Conservation (phyloP, 2,888 invertebrate species). For the Macaria notata region DNA sequence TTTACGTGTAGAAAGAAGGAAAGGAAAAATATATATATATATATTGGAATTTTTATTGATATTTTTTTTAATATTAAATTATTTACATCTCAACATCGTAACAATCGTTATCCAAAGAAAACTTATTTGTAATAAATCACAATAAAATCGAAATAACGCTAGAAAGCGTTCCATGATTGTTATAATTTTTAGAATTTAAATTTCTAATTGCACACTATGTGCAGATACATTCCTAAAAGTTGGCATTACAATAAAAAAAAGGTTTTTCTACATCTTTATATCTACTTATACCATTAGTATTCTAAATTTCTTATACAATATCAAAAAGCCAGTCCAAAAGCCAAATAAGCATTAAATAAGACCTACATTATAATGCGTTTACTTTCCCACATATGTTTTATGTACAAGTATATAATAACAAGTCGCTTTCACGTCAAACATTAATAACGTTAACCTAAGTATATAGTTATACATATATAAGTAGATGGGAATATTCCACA, state of each 20-base stretch:
- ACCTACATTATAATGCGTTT: conserved; percentile 80
- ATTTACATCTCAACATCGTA: conserved; percentile 68
- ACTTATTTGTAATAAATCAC: conserved; percentile 70
- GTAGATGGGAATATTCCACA: conserved; percentile 32
- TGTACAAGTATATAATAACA: conserved; percentile 60
- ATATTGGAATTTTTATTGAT: conserved; percentile 69
- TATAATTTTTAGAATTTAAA: conserved; percentile 57
- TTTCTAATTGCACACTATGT: conserved; percentile 37
- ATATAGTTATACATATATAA: not conserved
- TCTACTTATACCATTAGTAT: conserved; percentile 58
- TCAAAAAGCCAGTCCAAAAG: conserved; percentile 76
- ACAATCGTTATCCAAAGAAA: conserved; percentile 61
- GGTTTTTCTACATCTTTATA: conserved; percentile 45
- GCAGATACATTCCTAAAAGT: conserved; percentile 18
- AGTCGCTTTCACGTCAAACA: conserved; percentile 27
- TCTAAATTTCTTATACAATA: conserved; percentile 57
- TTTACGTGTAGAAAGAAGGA: no score
- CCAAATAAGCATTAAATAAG: conserved; percentile 69
- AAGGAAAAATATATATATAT: not conserved
- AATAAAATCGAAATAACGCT: conserved; percentile 63
- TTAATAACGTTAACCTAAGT: not conserved
- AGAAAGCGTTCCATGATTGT: conserved; percentile 41
- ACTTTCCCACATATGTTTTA: conserved; percentile 78
- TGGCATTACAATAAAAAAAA: conserved; percentile 35
- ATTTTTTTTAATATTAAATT: conserved; percentile 49